A percentile compares a stretch with the other conserved stretches of the same genome.
phyloP scores from a whole-genome alignment of 2,797 vertebrate genomes.

The Synanceia verrucosa region DNA sequence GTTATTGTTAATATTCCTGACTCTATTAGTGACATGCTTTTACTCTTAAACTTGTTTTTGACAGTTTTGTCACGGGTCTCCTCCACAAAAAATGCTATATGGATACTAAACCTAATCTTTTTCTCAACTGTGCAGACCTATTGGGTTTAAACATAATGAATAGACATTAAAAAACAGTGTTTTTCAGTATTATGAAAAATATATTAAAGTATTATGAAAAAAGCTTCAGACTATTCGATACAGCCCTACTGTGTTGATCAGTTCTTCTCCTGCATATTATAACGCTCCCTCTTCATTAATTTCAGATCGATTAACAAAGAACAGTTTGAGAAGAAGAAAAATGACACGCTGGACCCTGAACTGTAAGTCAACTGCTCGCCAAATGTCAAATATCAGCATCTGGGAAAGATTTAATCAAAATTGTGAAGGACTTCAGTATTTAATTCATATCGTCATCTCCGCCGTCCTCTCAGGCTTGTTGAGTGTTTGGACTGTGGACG shows the following conservation, averaged over 20 bases:
- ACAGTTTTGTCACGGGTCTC: too few relatives aligned
- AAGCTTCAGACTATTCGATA: neutral
- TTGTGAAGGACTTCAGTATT: neutral
- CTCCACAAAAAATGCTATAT: neutral
- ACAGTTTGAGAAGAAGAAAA: conserved; percentile 99
- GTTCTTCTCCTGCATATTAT: neutral
- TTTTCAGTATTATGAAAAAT: neutral
- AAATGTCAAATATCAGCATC: neutral
- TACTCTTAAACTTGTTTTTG: neutral
- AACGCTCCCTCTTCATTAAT: neutral
- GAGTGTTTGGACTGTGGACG: conserved; percentile 98
- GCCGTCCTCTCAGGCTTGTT: conserved; percentile 87
- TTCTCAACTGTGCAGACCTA: neutral
- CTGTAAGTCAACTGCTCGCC: conserved; percentile 83
- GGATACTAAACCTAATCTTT: neutral
- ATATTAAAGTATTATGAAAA: too few relatives aligned
- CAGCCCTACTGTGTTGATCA: neutral
- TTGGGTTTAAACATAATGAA: neutral
- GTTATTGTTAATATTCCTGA: neutral
- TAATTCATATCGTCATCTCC: neutral
- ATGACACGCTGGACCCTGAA: conserved; percentile 98
- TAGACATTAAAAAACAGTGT: neutral
- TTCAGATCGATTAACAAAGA: conserved; percentile 97
- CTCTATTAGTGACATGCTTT: neutral
- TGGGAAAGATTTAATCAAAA: neutral